A percentile compares a stretch with the other conserved stretches of the same genome.
These are phyloP conservation scores for Rafetus swinhoei DNA, from an alignment of 2,113 vertebrate genomes.

Conservation along the genomic window DNA sequence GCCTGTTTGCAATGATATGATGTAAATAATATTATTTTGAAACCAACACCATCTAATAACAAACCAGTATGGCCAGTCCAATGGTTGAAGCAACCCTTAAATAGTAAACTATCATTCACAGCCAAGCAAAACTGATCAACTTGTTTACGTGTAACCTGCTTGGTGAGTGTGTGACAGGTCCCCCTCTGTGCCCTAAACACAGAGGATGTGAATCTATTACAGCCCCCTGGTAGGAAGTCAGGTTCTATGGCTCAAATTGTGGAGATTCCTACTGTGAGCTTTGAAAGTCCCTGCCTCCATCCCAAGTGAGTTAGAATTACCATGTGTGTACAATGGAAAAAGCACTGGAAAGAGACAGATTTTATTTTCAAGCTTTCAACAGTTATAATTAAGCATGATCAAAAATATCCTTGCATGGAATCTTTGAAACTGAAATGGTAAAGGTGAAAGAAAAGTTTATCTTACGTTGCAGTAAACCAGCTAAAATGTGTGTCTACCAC, in stretches of 20 bases:
- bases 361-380: background rate
- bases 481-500: background rate
- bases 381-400: rapidly evolving
- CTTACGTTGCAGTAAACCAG: background rate
- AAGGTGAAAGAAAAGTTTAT: background rate
- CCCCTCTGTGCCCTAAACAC: background rate
- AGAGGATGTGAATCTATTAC: background rate
- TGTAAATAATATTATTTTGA: background rate
- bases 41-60: background rate
- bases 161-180: background rate
- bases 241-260: background rate
- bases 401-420: background rate
- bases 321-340: rapidly evolving
- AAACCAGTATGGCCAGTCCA: background rate
- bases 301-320: background rate
- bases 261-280: background rate
- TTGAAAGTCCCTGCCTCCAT: background rate
- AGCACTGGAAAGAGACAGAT: background rate
- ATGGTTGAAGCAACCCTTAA: rapidly evolving
- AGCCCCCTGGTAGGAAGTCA: background rate
- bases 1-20: background rate
- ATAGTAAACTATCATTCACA: rapidly evolving
- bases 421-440: background rate
- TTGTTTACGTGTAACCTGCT: rapidly evolving
- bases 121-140: background rate